Evolutionary conservation across 2,888 invertebrate genomes (phyloP).

Genomic region (Amphimallon solstitiale): DNA sequence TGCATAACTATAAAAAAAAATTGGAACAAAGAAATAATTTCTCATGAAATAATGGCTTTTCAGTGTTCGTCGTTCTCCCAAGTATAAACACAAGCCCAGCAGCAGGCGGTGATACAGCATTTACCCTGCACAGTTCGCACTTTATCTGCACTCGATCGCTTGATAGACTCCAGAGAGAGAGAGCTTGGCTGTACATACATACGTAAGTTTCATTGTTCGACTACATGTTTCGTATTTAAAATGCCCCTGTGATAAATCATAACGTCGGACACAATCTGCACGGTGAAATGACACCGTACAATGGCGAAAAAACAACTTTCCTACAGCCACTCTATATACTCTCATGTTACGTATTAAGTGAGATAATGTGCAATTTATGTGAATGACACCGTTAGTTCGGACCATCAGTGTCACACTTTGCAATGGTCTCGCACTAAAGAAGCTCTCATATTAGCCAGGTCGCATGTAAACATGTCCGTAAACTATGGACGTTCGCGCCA

Average conservation of each 20-base stretch:
- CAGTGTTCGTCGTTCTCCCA: neutral
- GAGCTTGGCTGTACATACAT: neutral
- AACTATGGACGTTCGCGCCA: conserved; percentile 7
- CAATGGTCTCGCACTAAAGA: neutral
- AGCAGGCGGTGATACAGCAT: conserved; percentile 8
- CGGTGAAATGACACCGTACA: conserved; percentile 4
- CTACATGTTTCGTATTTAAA: neutral
- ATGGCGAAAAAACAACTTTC: conserved; percentile 1
- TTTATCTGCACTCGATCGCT: conserved; percentile 20
- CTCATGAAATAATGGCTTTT: conserved; percentile 13
- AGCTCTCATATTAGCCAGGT: neutral
- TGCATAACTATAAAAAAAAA: neutral
- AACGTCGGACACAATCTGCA: conserved; percentile 10
- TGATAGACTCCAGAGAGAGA: conserved; percentile 2
- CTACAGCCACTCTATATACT: neutral
- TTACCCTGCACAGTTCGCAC: neutral
- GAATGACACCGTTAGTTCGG: neutral
- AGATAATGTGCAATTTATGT: conserved; percentile 25
- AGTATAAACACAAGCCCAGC: neutral
- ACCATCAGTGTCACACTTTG: neutral
- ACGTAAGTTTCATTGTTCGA: neutral
- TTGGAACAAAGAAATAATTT: conserved; percentile 1
- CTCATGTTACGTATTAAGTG: conserved; percentile 23
- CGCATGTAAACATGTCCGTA: conserved; percentile 22
- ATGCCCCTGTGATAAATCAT: conserved; percentile 13